These are phyloP conservation scores for Solenopsis invicta DNA, from an alignment of 1,140 invertebrate genomes.

Conservation along the genomic window DNA sequence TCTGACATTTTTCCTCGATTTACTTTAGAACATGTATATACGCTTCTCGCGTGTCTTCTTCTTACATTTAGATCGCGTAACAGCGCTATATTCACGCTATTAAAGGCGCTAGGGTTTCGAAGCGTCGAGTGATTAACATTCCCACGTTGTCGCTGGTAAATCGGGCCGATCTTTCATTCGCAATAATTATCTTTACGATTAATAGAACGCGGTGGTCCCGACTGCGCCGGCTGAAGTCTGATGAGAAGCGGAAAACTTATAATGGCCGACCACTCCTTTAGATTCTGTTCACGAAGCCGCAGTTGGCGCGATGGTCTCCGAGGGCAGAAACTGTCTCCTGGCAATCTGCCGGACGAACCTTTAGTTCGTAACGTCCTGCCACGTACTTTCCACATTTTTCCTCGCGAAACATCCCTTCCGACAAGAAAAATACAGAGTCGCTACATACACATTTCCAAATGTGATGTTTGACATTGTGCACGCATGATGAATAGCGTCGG, in stretches of 20 bases:
- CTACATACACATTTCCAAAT: conserved; percentile 66
- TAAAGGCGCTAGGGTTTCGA: not conserved
- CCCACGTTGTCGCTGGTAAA: conserved; percentile 28
- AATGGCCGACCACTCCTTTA: conserved; percentile 70
- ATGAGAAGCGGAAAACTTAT: conserved; percentile 69
- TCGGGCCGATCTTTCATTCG: conserved; percentile 53
- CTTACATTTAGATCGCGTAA: conserved; percentile 9
- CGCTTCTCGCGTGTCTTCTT: not conserved
- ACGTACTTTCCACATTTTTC: conserved; percentile 60
- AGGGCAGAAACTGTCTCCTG: conserved; percentile 75
- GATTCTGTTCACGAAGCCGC: conserved; percentile 75
- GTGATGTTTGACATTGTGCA: conserved; percentile 35
- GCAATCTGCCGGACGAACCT: conserved; percentile 78
- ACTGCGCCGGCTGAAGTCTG: conserved; percentile 22
- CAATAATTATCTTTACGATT: conserved; percentile 71
- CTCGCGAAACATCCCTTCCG: conserved; percentile 60
- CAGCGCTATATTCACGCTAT: not conserved
- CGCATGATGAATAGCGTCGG: not conserved
- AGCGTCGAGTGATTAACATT: conserved; percentile 58
- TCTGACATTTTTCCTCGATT: no score
- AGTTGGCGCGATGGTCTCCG: conserved; percentile 75
- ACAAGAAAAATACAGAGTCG: conserved; percentile 63
- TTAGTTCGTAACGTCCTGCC: conserved; percentile 55
- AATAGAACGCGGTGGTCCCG: conserved; percentile 49
- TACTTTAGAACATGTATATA: not conserved